A percentile compares a stretch with the other conserved stretches of the same genome.
These are phyloP conservation scores for Andrena hattorfiana DNA, from an alignment of 2,888 invertebrate genomes.

Conservation along the genomic window DNA sequence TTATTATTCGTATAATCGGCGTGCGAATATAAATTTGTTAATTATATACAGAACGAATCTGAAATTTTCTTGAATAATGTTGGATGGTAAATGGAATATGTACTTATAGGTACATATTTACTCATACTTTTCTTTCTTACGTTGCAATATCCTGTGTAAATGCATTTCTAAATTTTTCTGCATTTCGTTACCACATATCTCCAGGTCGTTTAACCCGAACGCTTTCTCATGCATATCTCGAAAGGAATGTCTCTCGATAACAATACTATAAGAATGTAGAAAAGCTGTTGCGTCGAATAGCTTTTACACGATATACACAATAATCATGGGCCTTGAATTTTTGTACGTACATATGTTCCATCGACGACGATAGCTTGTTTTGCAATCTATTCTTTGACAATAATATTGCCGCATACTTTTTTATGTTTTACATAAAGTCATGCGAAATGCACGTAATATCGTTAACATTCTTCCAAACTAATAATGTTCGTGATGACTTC, in stretches of 20 bases:
- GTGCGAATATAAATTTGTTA: constrained; percentile 29
- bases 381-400: constrained; percentile 59
- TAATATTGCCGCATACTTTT: constrained; percentile 53
- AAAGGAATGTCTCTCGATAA: constrained; percentile 7
- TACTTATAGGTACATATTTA: constrained; percentile 19
- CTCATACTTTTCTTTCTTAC: constrained; percentile 28
- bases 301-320: constrained; percentile 12
- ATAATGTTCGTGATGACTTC: constrained; percentile 25
- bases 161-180: constrained; percentile 13
- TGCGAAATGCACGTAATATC: constrained; percentile 25
- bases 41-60: constrained; percentile 20
- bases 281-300: constrained; percentile 32
- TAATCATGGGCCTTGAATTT: constrained; percentile 46
- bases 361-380: constrained; percentile 34
- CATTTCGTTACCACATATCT: background rate
- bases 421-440: constrained; percentile 42
- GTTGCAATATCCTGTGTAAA: constrained; percentile 32
- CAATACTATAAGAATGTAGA: constrained; percentile 17
- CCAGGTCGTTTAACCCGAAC: constrained; percentile 25
- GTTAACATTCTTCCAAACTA: constrained; percentile 31
- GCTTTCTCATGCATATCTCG: constrained; percentile 58
- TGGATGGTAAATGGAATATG: constrained; percentile 12
- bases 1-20: constrained; percentile 20
- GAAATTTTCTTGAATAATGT: constrained; percentile 35
- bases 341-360: constrained; percentile 25